phyloP scores from a whole-genome alignment of 2,888 invertebrate species.

The Aelia acuminata region DNA sequence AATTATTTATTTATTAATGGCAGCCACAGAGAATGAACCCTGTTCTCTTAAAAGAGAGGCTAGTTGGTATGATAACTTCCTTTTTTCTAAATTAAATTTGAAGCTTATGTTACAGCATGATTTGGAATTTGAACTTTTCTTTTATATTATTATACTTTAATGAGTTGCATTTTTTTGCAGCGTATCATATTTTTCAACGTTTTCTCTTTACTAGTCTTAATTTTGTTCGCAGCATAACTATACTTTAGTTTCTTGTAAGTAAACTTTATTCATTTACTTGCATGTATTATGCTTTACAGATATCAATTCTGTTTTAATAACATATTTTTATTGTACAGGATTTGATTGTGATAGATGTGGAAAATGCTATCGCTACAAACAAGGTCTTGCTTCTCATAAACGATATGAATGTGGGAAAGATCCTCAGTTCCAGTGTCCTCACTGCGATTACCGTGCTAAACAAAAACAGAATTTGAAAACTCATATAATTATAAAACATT shows the following conservation, averaged over 20 bases:
- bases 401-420: constrained; percentile 56
- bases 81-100: too few species aligned
- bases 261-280: not conserved
- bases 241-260: constrained; percentile 11
- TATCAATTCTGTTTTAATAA: not conserved
- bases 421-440: constrained; percentile 69
- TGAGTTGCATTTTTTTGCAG: too few species aligned
- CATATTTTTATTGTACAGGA: not conserved
- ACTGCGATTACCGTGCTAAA: constrained; percentile 64
- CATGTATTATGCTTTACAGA: not conserved
- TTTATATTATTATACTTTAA: too few species aligned
- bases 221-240: not conserved
- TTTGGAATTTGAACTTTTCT: too few species aligned
- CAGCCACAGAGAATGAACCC: too few species aligned
- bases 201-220: not conserved
- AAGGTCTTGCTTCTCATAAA: constrained; percentile 42
- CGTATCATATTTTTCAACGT: not conserved
- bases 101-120: too few species aligned
- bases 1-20: too few species aligned
- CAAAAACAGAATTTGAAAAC: constrained; percentile 63
- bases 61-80: too few species aligned
- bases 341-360: constrained; percentile 52
- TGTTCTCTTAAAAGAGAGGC: too few species aligned
- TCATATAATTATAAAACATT: constrained; percentile 60
- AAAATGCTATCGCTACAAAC: constrained; percentile 53